These are phyloP conservation scores for Danaus chrysippus DNA, from an alignment of 2,888 invertebrate species.

Conservation along the genomic window DNA sequence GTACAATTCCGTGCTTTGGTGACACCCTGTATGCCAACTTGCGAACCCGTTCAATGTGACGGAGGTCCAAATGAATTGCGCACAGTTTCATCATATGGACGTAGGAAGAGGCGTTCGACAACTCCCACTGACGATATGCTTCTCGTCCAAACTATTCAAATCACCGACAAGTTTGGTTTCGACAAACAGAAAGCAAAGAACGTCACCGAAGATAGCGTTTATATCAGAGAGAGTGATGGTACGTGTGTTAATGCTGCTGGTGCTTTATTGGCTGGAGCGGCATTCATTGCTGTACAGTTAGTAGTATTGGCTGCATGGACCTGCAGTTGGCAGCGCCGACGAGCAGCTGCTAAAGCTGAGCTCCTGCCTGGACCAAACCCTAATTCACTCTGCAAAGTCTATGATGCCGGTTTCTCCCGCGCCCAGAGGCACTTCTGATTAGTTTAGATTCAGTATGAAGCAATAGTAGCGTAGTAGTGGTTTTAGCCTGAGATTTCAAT, in stretches of 20 bases:
- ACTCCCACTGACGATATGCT: conserved; percentile 87
- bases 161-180: conserved; percentile 94
- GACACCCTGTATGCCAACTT: conserved; percentile 95
- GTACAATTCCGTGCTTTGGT: conserved; percentile 97
- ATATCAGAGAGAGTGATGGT: conserved; percentile 80
- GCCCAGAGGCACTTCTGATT: conserved; percentile 79
- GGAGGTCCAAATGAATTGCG: conserved; percentile 91
- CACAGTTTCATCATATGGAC: conserved; percentile 90
- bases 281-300: conserved; percentile 92
- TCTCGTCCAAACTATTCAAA: conserved; percentile 93
- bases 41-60: conserved; percentile 95
- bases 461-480: conserved; percentile 68
- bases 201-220: conserved; percentile 84
- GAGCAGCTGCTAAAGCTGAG: conserved; percentile 83
- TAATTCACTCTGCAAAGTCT: conserved; percentile 88
- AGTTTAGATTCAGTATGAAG: conserved; percentile 63
- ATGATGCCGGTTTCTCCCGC: conserved; percentile 91
- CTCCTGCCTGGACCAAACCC: conserved; percentile 82
- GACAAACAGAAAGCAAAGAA: conserved; percentile 83
- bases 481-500: too few species aligned
- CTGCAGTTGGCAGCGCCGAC: conserved; percentile 90
- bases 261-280: conserved; percentile 89
- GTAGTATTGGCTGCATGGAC: conserved; percentile 93
- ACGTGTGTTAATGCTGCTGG: conserved; percentile 89
- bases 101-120: conserved; percentile 85